A percentile compares a stretch with the other conserved stretches of the same genome.
Conservation (phyloP, 1,140 invertebrate species). For the Nasonia longicornis region DNA sequence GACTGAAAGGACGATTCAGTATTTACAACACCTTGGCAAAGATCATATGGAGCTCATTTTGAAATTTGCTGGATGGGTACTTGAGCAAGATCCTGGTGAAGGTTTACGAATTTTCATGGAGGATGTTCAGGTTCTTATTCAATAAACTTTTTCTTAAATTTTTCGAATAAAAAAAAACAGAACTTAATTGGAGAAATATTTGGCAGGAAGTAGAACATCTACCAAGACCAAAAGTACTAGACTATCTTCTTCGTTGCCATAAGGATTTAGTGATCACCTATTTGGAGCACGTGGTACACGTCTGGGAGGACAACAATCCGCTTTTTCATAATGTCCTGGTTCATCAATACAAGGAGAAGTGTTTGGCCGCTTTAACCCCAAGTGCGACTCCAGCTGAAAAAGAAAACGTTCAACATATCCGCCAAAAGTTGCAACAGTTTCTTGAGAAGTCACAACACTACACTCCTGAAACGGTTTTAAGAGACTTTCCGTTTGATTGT, state of each 20-base stretch:
- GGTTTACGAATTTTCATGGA: conserved; percentile 96
- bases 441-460: conserved; percentile 87
- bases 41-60: conserved; percentile 93
- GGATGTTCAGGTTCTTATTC: conserved; percentile 73
- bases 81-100: conserved; percentile 87
- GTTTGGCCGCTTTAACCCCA: conserved; percentile 71
- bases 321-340: conserved; percentile 92
- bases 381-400: conserved; percentile 73
- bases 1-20: conserved; percentile 86
- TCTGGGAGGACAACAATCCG: conserved; percentile 88
- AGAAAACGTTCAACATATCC: conserved; percentile 74
- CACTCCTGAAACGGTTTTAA: conserved; percentile 87
- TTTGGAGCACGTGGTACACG: conserved; percentile 92
- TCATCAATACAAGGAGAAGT: conserved; percentile 84
- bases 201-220: conserved; percentile 85
- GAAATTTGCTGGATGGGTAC: conserved; percentile 94
- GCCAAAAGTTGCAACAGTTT: conserved; percentile 86
- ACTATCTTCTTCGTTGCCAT: conserved; percentile 87
- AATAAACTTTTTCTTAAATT: neutral
- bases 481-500: conserved; percentile 87
- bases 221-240: conserved; percentile 88
- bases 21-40: conserved; percentile 90
- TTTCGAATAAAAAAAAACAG: neutral
- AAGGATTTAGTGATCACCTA: conserved; percentile 89
- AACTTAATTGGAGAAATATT: neutral